A percentile compares a stretch with the other conserved stretches of the same genome.
These are phyloP conservation scores for Sisor rabdophorus DNA, from an alignment of 2,113 vertebrate genomes.

Conservation along the genomic window DNA sequence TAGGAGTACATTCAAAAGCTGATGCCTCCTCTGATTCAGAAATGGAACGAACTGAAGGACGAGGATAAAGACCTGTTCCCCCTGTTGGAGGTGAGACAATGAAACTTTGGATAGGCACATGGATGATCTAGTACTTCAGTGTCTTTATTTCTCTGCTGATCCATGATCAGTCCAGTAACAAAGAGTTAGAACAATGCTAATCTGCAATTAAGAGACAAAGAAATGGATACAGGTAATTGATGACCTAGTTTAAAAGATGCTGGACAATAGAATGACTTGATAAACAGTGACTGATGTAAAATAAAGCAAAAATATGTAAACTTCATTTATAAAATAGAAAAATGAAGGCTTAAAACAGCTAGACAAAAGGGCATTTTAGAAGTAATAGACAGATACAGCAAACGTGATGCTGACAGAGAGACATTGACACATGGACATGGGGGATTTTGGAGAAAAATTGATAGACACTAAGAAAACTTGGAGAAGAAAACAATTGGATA, in stretches of 20 bases:
- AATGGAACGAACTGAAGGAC: conserved; percentile 92
- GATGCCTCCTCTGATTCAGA: conserved; percentile 89
- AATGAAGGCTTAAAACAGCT: background rate
- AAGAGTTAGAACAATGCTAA: background rate
- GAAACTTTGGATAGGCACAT: background rate
- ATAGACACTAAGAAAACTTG: no score
- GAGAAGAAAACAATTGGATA: no score
- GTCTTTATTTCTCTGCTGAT: no score
- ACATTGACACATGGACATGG: no score
- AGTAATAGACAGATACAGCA: background rate
- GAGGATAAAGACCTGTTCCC: conserved; percentile 93
- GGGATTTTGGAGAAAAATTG: no score
- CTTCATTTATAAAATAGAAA: background rate
- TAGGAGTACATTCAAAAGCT: conserved; percentile 91
- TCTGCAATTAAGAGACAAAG: background rate
- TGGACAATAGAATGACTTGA: background rate
- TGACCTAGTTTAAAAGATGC: background rate
- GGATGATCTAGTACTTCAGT: no score
- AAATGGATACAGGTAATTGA: background rate
- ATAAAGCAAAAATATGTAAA: background rate
- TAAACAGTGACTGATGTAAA: background rate
- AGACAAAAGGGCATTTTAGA: no score
- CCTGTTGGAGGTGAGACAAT: conserved; percentile 73
- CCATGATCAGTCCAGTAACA: no score
- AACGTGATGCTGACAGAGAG: no score